Evolutionary conservation across 2,888 invertebrate genomes (phyloP), one percentile per base, ranked within the genome.

Genomic region (Thera britannica): DNA sequence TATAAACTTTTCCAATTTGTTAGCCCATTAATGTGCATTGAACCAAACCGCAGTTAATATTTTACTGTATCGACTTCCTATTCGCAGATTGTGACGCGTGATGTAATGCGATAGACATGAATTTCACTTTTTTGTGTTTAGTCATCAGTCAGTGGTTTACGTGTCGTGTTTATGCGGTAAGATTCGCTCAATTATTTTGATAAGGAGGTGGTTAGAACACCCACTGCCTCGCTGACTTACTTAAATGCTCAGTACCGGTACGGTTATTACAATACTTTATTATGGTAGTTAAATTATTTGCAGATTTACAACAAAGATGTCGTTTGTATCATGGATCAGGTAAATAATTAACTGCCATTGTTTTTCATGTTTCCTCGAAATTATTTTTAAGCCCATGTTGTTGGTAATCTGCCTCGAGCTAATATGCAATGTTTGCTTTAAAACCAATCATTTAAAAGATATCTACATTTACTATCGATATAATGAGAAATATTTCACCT

Each of bases 231-330:
- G 70, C 71, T 67, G 66, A 66, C 66, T 68, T 68, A 73, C 68
- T 67, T 65, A 41, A 41, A 67, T 51, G 41, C 11, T 58, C 34
- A 49, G 48, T 51, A 8, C 7, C 41, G n/a, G 12, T 41, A 38
- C 41, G 41, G 36, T n/a, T 11, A 2, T 52, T 52, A 54, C 8
- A 54, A 11, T n/a, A 54, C 54, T n/a, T 54, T 9, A 36, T 49
- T 44, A 44, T 7, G 44, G 8, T 44, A 5, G 7, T 44, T 7
- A 44, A 44, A 7, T 7, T 7, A 34, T 52, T 90, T 88, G 68
- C 89, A 92, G 92, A 72, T 71, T 61, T 92, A 88, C 75, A 92
- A 87, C 72, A 89, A 86, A 70, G 88, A 89, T 75, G 85, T 92
- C 52, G 72, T 84, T 66, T 93, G 92, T 76, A 65, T 89, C 62